Conservation (phyloP, 1,140 invertebrate genomes). For the Pogonomyrmex barbatus region DNA sequence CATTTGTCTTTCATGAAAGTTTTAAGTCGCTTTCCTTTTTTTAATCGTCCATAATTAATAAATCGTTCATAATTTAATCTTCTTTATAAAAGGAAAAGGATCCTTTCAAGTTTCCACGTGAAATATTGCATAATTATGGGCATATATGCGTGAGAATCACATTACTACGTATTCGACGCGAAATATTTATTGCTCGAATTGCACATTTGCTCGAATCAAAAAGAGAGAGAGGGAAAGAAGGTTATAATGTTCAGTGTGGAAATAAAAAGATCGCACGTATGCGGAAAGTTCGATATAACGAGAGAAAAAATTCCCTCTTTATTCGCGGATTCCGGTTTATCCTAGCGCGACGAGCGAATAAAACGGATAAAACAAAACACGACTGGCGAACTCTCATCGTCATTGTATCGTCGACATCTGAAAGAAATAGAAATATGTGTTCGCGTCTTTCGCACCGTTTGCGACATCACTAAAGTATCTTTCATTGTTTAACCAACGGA, state of each 20-base stretch:
- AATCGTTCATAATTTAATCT: background rate
- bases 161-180: background rate
- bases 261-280: background rate
- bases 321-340: constrained; percentile 3
- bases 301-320: background rate
- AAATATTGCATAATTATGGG: background rate
- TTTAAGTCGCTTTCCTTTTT: background rate
- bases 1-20: constrained; percentile 6
- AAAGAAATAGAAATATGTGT: background rate
- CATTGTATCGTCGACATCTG: background rate
- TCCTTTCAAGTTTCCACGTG: background rate
- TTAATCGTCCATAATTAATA: background rate
- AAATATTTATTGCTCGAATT: constrained; percentile 34
- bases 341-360: constrained; percentile 20
- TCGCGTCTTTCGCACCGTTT: background rate
- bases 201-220: background rate
- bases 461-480: background rate
- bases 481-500: background rate
- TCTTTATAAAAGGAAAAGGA: background rate
- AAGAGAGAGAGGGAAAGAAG: background rate
- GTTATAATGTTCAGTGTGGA: background rate
- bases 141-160: background rate
- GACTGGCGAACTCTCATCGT: background rate
- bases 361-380: constrained; percentile 16
- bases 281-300: constrained; percentile 5